Evolutionary conservation across 1,140 invertebrate species (phyloP), one percentile per base, ranked within the genome.

Genomic region (Bombus breviceps): DNA sequence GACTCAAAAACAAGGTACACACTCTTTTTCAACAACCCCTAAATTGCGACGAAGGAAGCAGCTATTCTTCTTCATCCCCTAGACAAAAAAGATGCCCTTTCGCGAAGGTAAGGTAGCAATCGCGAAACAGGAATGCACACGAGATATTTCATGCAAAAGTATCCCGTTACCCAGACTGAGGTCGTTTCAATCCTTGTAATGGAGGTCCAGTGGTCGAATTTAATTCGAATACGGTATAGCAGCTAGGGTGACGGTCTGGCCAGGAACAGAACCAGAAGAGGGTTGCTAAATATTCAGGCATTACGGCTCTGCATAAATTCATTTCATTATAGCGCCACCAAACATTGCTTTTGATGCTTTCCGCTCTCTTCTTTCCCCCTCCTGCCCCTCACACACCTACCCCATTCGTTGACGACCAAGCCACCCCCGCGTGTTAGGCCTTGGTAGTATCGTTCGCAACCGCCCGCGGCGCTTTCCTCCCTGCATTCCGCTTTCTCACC

Each of bases 221-320:
- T 92, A 90, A 91, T 91, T 88, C 90, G 85, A 92, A 91, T 87
- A 88, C 90, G 90, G 88, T 90, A 91, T 91, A 86, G 89, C 83
- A 81, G 72, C 83, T 86, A 90, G 91, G 91, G 91, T 92, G 91
- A 92, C 91, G 90, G 92, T 90, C 91, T 90, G 91, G 91, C 93
- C 92, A 93, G 92, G 93, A 94, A 93, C 93, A 93, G 93, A 93
- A 93, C 93, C 93, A 94, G 93, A 94, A 94, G 93, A 95, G 94
- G 94, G 94, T 94, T 91, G 95, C 95, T 96, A 96, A 96, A 96
- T 96, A 96, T 96, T 96, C 95, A 96, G 94, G 95, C 95, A 96
- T 96, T 96, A 96, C 95, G 95, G 95, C 95, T 96, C 95, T 96
- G 96, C 96, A 96, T 96, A 96, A 96, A 96, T 96, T 96, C 96